Percentiles rank a stretch among this genome's conserved stretches.
Evolutionary conservation across 2,113 vertebrate genomes (phyloP).

Genomic region (Aix galericulata): DNA sequence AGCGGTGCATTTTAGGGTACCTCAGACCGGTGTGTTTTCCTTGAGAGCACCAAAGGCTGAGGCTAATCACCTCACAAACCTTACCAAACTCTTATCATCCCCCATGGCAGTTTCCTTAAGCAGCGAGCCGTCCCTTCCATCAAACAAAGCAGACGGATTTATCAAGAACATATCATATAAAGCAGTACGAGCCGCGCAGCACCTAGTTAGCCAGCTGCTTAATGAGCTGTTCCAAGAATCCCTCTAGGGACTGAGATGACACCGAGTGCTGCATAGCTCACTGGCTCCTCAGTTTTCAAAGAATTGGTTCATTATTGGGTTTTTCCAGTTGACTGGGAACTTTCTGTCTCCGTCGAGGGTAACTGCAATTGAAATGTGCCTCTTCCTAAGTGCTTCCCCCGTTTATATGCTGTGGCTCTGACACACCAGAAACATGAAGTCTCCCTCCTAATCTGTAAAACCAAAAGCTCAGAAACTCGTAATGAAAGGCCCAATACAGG

Average conservation of each 20-base stretch:
- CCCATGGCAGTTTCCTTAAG: not conserved
- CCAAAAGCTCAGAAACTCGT: not conserved
- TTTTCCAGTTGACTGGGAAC: not conserved
- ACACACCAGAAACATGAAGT: not conserved
- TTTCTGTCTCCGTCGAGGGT: not conserved
- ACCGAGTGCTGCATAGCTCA: not conserved
- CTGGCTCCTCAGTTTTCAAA: not conserved
- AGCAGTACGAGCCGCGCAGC: not conserved
- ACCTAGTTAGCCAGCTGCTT: not conserved
- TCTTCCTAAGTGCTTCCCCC: fast-evolving
- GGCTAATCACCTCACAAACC: not conserved
- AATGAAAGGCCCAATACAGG: not conserved
- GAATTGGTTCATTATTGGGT: not conserved
- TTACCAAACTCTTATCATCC: not conserved
- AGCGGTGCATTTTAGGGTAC: not conserved
- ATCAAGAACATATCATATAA: not conserved
- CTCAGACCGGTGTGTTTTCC: not conserved
- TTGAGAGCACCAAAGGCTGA: not conserved
- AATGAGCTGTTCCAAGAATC: not conserved
- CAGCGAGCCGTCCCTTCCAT: not conserved
- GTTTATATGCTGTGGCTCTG: not conserved
- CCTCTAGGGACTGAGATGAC: not conserved
- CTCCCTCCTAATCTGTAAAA: not conserved
- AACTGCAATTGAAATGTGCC: not conserved
- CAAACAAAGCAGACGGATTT: not conserved